Base-by-base conservation (phyloP, 1,140 invertebrate genomes). In the Lineus longissimus region DNA sequence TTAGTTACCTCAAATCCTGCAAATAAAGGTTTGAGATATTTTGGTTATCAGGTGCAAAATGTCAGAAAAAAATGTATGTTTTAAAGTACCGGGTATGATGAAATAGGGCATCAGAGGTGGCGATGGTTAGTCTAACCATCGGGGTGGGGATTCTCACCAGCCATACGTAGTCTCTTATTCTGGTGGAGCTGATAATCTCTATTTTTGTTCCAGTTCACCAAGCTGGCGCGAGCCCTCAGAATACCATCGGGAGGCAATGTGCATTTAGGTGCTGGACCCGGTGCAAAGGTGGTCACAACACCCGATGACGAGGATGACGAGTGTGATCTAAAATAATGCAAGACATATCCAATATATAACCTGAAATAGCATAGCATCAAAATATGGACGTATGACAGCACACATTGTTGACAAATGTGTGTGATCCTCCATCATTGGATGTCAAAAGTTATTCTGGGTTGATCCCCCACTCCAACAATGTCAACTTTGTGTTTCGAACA, bases 171-270 rank as follows among this genome's bases (percentile, higher is more conserved):
- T n/a, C n/a, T n/a, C n/a, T n/a, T n/a, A n/a, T n/a, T n/a, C n/a
- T n/a, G n/a, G 19, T 25, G 17, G 47, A 31, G 13, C 15, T 17
- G 29, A 55, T 43, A 30, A 13, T 61, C n/a, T 41, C 25, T 25
- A 30, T 65, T 45, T n/a, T 58, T 40, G 31, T 68, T 65, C 25
- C 70, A 81, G 75, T 96, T 95, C 80, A 86, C 92, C 0, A 81
- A 88, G 72, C 81, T 96, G 58, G 92, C 93, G 0, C 81, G 89
- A 66, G 88, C 88, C 68, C 83, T 95, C 70, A 69, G 67, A 27
- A 70, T 76, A 27, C 74, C 74, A 19, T 68, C 64, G n/a, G 72
- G 68, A 30, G 57, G 67, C 11, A 64, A 27, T n/a, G 25, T 51
- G n/a, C n/a, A 51, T 4, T n/a, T 27, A 36, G 33, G 33, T 51